Evolutionary conservation across 2,113 vertebrate genomes (phyloP).

Genomic region (Noturus placidus): DNA sequence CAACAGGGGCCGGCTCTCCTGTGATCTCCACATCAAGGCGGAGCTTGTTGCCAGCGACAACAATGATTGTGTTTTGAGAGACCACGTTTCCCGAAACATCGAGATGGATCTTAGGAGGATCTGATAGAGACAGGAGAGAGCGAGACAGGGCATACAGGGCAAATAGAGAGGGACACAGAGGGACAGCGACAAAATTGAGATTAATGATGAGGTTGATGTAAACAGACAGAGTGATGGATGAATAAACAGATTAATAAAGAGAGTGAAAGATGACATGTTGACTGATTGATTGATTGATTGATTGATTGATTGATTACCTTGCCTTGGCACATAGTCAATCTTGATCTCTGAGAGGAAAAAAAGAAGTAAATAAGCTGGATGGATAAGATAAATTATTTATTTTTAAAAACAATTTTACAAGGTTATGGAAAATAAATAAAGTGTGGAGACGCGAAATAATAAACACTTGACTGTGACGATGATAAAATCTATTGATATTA

Average conservation of each 20-base stretch:
- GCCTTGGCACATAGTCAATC: constrained; percentile 89
- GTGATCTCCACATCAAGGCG: constrained; percentile 85
- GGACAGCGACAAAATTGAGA: not conserved
- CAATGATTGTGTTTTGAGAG: constrained; percentile 82
- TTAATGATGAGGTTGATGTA: not conserved
- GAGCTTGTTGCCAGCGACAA: constrained; percentile 90
- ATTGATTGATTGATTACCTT: constrained; percentile 73
- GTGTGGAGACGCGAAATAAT: not conserved
- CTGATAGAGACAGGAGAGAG: constrained; percentile 59
- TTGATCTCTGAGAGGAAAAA: constrained; percentile 81
- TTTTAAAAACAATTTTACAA: not conserved
- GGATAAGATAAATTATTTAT: not conserved
- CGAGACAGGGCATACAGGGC: not conserved
- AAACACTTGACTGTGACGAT: not conserved
- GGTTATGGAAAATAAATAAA: not conserved
- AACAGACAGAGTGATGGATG: too few species aligned
- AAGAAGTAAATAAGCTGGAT: constrained; percentile 31
- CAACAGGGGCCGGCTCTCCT: constrained; percentile 81
- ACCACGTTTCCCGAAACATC: constrained; percentile 82
- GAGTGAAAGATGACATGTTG: not conserved
- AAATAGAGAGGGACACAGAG: not conserved
- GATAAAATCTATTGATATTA: not conserved
- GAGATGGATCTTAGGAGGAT: constrained; percentile 89
- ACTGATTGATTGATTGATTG: not conserved
- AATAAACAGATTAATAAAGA: not conserved